Base-by-base conservation (phyloP, 2,797 vertebrate genomes). In the Helostoma temminkii region DNA sequence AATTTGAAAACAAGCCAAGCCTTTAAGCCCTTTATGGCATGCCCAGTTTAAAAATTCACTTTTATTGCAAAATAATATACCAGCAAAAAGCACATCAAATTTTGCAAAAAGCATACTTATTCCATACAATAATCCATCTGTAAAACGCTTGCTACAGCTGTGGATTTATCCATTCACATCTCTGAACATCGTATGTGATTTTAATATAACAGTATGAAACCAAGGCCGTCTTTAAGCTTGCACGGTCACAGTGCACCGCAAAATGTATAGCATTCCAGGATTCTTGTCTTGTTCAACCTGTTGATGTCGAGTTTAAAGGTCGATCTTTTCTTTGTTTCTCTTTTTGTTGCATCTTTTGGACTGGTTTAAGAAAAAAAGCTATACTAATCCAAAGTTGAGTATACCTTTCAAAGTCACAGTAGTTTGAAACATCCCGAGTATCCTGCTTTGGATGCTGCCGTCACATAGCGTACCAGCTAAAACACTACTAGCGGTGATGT, bases 1-100 rank as follows among this genome's bases (percentile, higher is more conserved):
- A 26, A 65, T 68, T 21, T 47, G 36, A 62, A 55, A 70, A 66
- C 19, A 81, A 26, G 0, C 2, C 25, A 50, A 69, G 19, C 47
- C 37, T 47, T 47, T 1, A 2, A 14, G 46, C 75, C 52, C 2
- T 25, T 49, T 58, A 45, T 58, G 49, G 73, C 30, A 57, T 56
- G 32, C 28, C 42, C 60, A 46, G 65, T 85, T 86, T 74, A 75
- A 84, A 85, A 89, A 76, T 61, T 56, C 21, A 75, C 39, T 81
- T 91, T 92, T 90, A 92, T 90, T 93, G 86, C 79, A 90, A 93
- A 91, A 86, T 85, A 85, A 91, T 72, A 88, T 76, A 74, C 61
- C 68, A 82, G 80, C 71, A 50, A 66, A 63, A 78, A 83, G 66
- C 78, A 91, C 84, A 90, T 80, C 69, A 88, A 74, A 71, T 82